phyloP scores from a whole-genome alignment of 2,797 vertebrate genomes.

The Thunnus albacares region DNA sequence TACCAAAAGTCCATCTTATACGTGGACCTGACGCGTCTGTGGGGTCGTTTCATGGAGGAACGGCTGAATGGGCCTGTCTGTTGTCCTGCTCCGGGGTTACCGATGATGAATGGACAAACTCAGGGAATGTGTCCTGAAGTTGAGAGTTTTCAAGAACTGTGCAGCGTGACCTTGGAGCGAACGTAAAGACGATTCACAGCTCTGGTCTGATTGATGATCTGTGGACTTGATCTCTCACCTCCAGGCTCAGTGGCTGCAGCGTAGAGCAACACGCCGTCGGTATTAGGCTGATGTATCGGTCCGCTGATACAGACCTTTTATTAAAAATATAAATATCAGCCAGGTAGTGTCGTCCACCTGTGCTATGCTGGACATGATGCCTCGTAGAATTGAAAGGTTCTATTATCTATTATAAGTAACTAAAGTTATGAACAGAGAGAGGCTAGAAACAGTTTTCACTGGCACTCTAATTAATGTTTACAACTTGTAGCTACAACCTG shows the following conservation, averaged over 20 bases:
- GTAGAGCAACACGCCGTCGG: neutral
- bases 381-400: too few relatives aligned
- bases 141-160: slow-evolving; percentile 46
- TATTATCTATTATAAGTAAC: neutral
- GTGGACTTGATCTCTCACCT: slow-evolving; percentile 59
- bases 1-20: slow-evolving; percentile 29
- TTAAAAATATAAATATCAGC: slow-evolving; percentile 13
- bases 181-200: slow-evolving; percentile 43
- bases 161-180: slow-evolving; percentile 64
- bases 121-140: slow-evolving; percentile 41
- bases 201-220: slow-evolving; percentile 64
- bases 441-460: too few relatives aligned
- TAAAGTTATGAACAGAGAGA: neutral
- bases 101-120: slow-evolving; percentile 69
- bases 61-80: slow-evolving; percentile 51
- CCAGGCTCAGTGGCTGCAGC: slow-evolving; percentile 14
- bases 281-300: slow-evolving; percentile 27
- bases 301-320: slow-evolving; percentile 5
- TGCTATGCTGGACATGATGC: neutral
- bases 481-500: neutral
- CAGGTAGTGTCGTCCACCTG: neutral
- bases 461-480: too few relatives aligned
- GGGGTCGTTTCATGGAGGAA: slow-evolving; percentile 20
- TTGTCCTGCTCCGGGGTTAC: slow-evolving; percentile 44
- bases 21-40: slow-evolving; percentile 19